Percentiles rank a stretch among this genome's conserved stretches.
These are phyloP conservation scores for Ectemnius cavifrons DNA, from an alignment of 2,888 invertebrate genomes.

Conservation along the genomic window DNA sequence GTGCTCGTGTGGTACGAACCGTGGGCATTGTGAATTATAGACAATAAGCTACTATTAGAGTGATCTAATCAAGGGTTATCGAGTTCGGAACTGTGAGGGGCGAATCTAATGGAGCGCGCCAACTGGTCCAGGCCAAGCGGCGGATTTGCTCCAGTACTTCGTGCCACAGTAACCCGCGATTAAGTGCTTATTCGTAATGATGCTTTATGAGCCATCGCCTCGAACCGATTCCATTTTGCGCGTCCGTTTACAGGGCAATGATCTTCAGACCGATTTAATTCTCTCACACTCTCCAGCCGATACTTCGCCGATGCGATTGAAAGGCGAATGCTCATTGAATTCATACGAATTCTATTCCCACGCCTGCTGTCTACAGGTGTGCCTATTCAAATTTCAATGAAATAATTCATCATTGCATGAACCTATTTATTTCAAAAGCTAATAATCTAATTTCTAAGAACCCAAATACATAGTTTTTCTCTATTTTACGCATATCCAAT, in stretches of 20 bases:
- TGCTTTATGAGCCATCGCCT: constrained; percentile 58
- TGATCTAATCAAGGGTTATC: constrained; percentile 47
- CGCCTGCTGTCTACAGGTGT: too few species aligned
- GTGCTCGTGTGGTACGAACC: not conserved
- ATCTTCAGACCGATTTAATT: constrained; percentile 33
- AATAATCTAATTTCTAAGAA: too few species aligned
- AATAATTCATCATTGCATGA: too few species aligned
- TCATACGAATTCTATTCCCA: too few species aligned
- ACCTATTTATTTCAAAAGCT: too few species aligned
- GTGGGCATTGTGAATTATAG: constrained; percentile 35
- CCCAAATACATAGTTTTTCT: too few species aligned
- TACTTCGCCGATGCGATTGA: not conserved
- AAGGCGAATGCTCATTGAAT: not conserved
- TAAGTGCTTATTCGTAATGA: constrained; percentile 59
- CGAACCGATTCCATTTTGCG: constrained; percentile 55
- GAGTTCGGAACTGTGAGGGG: constrained; percentile 37
- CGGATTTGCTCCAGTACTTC: constrained; percentile 49
- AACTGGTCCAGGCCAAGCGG: constrained; percentile 45
- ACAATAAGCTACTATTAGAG: constrained; percentile 34
- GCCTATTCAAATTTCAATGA: too few species aligned
- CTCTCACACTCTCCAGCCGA: not conserved
- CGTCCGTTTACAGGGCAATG: constrained; percentile 48
- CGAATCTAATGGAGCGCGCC: constrained; percentile 48
- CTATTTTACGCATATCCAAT: too few species aligned
- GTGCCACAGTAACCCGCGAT: constrained; percentile 53